phyloP scores from a whole-genome alignment of 2,113 vertebrate genomes.

The Podilymbus podiceps region DNA sequence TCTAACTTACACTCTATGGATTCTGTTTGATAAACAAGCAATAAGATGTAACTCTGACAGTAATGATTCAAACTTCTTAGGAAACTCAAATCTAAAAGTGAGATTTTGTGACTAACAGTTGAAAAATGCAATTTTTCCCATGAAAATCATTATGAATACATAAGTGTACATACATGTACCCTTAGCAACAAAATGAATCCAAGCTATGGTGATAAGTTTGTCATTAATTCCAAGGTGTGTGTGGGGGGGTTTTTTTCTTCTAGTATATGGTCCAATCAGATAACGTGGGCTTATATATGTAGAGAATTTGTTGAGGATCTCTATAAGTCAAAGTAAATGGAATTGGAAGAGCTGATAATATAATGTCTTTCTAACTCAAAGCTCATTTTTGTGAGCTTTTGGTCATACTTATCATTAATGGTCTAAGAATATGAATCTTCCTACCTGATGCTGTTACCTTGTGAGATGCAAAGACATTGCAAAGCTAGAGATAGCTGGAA shows the following conservation, averaged over 20 bases:
- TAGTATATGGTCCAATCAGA: not conserved
- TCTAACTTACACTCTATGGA: not conserved
- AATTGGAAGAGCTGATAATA: not conserved
- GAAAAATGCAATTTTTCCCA: not conserved
- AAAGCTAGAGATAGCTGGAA: not conserved
- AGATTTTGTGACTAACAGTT: not conserved
- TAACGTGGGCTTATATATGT: not conserved
- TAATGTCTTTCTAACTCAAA: too few species aligned
- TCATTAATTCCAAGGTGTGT: not conserved
- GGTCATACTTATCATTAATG: not conserved
- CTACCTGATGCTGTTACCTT: not conserved
- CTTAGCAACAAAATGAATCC: not conserved
- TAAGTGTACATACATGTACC: too few species aligned
- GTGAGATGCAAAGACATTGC: not conserved
- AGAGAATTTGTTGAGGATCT: not conserved
- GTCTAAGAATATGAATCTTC: not conserved
- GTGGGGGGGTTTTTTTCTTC: not conserved
- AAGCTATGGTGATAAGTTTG: not conserved
- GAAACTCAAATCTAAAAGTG: not conserved
- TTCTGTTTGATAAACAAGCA: not conserved
- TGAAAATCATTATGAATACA: not conserved
- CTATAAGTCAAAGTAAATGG: not conserved
- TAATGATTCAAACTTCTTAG: not conserved
- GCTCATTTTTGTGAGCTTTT: not conserved
- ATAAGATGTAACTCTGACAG: not conserved